These are phyloP conservation scores for Cyprinella venusta DNA, from an alignment of 2,797 vertebrate genomes.

Conservation along the genomic window DNA sequence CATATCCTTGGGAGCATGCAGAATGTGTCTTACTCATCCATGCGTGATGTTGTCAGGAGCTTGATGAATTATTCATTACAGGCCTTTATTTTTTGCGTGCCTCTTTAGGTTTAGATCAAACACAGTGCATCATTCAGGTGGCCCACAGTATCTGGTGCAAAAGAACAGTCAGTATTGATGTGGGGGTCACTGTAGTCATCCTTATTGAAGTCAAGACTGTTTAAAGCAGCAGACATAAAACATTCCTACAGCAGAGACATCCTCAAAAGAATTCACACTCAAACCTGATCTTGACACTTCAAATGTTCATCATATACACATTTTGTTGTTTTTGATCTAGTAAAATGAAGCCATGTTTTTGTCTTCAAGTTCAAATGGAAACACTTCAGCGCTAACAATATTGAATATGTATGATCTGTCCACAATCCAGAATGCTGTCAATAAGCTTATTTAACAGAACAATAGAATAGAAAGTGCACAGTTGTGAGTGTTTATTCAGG, in stretches of 20 bases:
- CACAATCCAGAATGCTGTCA: background rate
- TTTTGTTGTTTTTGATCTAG: conserved; percentile 52
- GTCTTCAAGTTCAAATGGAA: conserved; percentile 31
- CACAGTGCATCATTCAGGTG: conserved; percentile 17
- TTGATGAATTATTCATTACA: conserved; percentile 62
- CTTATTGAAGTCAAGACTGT: conserved; percentile 28
- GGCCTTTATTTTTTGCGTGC: conserved; percentile 35
- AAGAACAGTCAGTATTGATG: conserved; percentile 10
- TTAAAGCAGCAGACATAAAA: conserved; percentile 44
- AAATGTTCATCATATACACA: conserved; percentile 45
- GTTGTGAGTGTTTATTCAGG: conserved; percentile 32
- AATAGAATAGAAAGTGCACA: background rate
- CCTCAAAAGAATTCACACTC: conserved; percentile 33
- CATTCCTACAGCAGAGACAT: conserved; percentile 42
- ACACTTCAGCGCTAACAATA: conserved; percentile 27
- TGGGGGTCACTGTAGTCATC: conserved; percentile 28
- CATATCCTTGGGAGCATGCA: conserved; percentile 49
- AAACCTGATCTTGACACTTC: conserved; percentile 51
- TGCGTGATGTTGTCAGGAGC: conserved; percentile 58
- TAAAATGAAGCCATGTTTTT: background rate
- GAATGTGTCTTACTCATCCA: conserved; percentile 56
- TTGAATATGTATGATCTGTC: conserved; percentile 5
- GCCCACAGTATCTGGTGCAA: conserved; percentile 4
- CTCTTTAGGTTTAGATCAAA: conserved; percentile 30
- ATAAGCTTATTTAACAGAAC: background rate